These are phyloP conservation scores for Bufotes viridis DNA, from an alignment of 2,797 vertebrate species.

Conservation along the genomic window DNA sequence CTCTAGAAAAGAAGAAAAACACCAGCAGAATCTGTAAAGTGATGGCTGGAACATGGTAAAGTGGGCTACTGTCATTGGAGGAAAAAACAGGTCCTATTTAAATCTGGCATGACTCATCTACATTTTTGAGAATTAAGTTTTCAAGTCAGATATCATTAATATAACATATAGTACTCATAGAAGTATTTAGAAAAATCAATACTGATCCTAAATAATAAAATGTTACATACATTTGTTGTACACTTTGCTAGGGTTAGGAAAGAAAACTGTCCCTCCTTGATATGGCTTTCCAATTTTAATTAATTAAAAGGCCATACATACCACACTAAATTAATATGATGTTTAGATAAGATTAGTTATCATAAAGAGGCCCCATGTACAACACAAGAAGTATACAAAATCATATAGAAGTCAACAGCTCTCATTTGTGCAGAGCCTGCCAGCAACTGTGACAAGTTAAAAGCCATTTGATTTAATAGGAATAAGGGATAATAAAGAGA, in stretches of 20 bases:
- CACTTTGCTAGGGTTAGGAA: not conserved
- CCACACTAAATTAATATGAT: constrained; percentile 15
- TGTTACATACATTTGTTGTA: not conserved
- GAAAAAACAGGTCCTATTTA: not conserved
- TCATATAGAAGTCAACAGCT: constrained; percentile 45
- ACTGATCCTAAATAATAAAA: not conserved
- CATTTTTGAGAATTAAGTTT: not conserved
- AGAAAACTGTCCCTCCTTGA: not conserved
- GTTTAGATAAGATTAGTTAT: constrained; percentile 6
- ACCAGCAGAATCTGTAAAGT: too few relatives aligned
- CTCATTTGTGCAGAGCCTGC: constrained; percentile 40
- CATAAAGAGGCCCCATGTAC: constrained; percentile 10
- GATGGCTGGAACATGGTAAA: too few relatives aligned
- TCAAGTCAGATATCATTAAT: not conserved
- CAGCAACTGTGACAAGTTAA: constrained; percentile 61
- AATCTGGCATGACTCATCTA: not conserved
- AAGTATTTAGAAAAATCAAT: not conserved
- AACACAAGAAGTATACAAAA: constrained; percentile 41
- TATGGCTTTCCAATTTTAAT: not conserved
- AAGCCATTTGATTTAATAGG: constrained; percentile 62
- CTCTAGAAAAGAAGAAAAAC: too few relatives aligned
- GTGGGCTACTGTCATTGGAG: too few relatives aligned
- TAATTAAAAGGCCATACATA: constrained; percentile 6
- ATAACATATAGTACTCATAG: not conserved
- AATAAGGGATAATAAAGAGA: constrained; percentile 59